Base-by-base conservation (phyloP, 1,140 invertebrate species). In the Leptinotarsa defecta region DNA sequence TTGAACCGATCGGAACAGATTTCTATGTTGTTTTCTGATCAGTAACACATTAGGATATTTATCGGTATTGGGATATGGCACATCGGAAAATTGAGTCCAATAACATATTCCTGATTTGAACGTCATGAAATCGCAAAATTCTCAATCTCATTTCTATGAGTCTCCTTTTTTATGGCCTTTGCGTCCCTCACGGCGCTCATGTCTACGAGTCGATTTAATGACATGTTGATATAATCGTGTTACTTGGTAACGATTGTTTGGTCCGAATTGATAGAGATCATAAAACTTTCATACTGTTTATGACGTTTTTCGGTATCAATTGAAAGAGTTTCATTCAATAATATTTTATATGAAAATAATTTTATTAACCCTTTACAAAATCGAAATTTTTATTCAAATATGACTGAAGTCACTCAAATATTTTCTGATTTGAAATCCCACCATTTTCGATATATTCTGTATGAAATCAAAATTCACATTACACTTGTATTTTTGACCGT, bases 401-500 rank as follows among this genome's bases (percentile, higher is more conserved):
- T 85, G 82, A 79, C 83, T 91, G 78, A 91, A 91, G 87, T 93
- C 91, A 82, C 89, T 90, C n/a, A 94, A 87, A 86, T 94, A 94
- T 79, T 93, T 92, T 69, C 89, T 88, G 48, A 94, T 88, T 85
- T 92, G 91, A 83, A 93, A 93, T 3, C 90, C 90, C 43, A 95
- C 89, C 72, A 90, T 92, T 79, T 90, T 91, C 1, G 92, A 89
- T 62, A 94, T 89, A 6, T 89, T 87, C 2, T 88, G 84, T 20
- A 93, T 89, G 83, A 93, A 93, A 74, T 94, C 91, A 49, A 91
- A 90, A 67, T 90, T 90, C 48, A 93, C 90, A 49, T 90, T 91
- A 81, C 93, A 94, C 81, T 92, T 94, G 80, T 91, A 94, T 81
- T 91, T 93, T 62, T 87, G 89, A 79, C 91, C 87, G 68, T 92